Evolutionary conservation across 2,888 invertebrate species (phyloP), one percentile per base, ranked within the genome.

Genomic region (Napeogenes sylphis): DNA sequence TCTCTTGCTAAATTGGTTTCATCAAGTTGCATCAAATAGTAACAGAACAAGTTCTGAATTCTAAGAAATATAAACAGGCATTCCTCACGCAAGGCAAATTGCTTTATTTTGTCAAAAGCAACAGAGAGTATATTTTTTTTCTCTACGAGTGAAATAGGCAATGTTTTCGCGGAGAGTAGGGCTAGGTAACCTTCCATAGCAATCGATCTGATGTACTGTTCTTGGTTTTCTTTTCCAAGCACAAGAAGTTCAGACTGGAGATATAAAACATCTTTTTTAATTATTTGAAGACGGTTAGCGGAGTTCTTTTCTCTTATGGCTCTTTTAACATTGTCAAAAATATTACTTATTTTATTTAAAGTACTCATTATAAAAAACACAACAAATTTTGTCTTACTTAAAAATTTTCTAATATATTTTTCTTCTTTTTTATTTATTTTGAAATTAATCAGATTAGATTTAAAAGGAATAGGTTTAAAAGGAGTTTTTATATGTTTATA

Each of bases 1-100:
- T 87, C 84, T 64, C 83, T 84, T 2, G 92, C 91, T 14, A 79
- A 71, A n/a, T 77, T 78, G 5, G 84, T 80, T 58, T 92, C 85
- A 38, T 91, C 91, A 57, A 91, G 75, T 72, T 92, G 92, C 1
- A 92, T 91, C 3, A 92, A 77, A 63, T 91, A 88, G 74, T 92
- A 93, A 61, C 92, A 91, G 58, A 92, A 79, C 67, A 92, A 90
- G 73, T 93, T 93, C 63, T 92, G 90, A 47, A 93, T 84, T 73
- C 92, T 85, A 58, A 93, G 81, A 51, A 91, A 82, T 63, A 93
- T 84, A 73, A 92, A 93, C 2, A 89, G 79, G 63, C 87, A 87
- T 73, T 90, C 90, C 12, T 82, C 81, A 51, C 80, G 73, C 2
- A 84, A 70, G 0, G 82, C 81, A 60, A 75, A 78, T 0, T 76